Percentiles rank a stretch among this genome's conserved stretches.
Conservation (phyloP, 2,888 invertebrate genomes). For the Macrosiphum euphorbiae region DNA sequence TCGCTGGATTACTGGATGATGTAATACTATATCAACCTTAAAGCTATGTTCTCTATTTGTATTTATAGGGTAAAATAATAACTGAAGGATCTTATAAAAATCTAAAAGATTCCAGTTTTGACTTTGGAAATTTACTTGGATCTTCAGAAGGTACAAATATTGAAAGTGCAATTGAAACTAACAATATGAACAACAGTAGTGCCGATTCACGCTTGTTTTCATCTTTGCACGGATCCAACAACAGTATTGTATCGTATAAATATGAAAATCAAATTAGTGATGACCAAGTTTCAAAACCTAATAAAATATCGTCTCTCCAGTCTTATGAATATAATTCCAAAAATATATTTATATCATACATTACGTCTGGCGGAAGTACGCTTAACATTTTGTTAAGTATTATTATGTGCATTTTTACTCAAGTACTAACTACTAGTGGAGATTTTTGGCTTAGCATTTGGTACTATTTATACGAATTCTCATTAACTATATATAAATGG, state of each 20-base stretch:
- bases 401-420: constrained; percentile 76
- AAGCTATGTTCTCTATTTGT: background rate
- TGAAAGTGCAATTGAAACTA: background rate
- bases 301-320: constrained; percentile 15
- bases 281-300: background rate
- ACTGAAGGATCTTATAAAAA: constrained; percentile 78
- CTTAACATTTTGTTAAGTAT: constrained; percentile 75
- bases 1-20: too few species aligned
- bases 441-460: constrained; percentile 83
- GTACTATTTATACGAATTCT: constrained; percentile 70
- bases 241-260: background rate
- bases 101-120: constrained; percentile 79
- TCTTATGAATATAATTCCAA: constrained; percentile 67
- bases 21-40: background rate
- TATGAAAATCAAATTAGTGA: too few species aligned
- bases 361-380: constrained; percentile 79
- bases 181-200: too few species aligned
- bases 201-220: accelerated
- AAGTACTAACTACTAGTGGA: constrained; percentile 75
- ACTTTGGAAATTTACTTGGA: constrained; percentile 80
- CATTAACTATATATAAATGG: too few species aligned
- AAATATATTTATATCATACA: constrained; percentile 78
- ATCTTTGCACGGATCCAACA: background rate
- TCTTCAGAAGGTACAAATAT: constrained; percentile 71
- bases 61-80: constrained; percentile 71